Evolutionary conservation across 2,797 vertebrate genomes (phyloP), one percentile per base, ranked within the genome.

Genomic region (Sebastes oblongus): DNA sequence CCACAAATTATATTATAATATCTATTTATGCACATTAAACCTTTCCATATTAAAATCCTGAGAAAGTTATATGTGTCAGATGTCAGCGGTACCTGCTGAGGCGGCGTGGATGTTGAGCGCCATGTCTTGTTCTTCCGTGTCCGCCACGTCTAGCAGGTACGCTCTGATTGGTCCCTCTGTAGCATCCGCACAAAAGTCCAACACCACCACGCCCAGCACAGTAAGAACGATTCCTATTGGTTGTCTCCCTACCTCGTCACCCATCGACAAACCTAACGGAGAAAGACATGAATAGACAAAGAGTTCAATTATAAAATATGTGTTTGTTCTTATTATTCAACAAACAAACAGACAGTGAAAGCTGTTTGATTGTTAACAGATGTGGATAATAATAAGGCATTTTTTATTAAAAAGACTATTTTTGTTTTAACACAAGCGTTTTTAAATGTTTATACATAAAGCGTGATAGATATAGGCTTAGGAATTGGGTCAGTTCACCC

Each of bases 71-170:
- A 5, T 18, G 27, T 27, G 36, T 70, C 6, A 27, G 22, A 16
- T 3, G 14, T 50, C 9, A 25, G n/a, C 2, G 2, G 7, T 82
- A 99, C 98, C 98, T 16, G 98, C 97, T 72, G 98, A 98, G 86
- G 98, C 98, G 0, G 98, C 98, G 0, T 99, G 98, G 91, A 99
- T 99, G 84, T 99, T 99, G 12, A 99, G 97, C 1, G 98, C 98
- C 98, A 99, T 98, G 91, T 99, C 98, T 90, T 99, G 98, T n/a
- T 99, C 98, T 68, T 99, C 98, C 0, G 97, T 96, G 92, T 99
- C 97, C 1, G 98, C 98, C 87, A 99, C 97, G 1, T 99, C 98
- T 82, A 99, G 91, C 68, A 99, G 89, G 86, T 99, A 99, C 25
- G 98, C 98, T 52, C 98, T 96, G 90, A 99, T 99, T 1, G 98